Conservation (phyloP, 2,888 invertebrate genomes). For the Polyommatus iphigenia region DNA sequence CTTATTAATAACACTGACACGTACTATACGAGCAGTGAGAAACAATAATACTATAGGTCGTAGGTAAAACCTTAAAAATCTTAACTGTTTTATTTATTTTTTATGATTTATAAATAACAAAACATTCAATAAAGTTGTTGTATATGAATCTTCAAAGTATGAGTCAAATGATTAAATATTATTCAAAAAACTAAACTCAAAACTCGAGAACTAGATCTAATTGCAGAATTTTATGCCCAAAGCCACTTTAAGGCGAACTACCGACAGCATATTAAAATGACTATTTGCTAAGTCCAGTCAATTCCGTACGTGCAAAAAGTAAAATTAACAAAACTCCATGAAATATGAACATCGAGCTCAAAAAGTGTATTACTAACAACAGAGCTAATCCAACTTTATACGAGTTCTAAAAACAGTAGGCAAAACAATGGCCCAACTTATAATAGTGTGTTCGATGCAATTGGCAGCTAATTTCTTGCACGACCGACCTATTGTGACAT, state of each 20-base stretch:
- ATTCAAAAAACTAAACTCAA: background rate
- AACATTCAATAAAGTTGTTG: no score
- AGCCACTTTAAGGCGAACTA: background rate
- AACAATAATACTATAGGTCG: no score
- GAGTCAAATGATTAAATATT: background rate
- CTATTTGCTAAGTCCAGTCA: conserved; percentile 15
- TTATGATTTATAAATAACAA: no score
- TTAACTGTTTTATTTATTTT: no score
- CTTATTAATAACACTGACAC: no score
- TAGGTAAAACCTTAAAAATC: no score
- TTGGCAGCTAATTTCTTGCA: conserved; percentile 77
- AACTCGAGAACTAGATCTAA: background rate
- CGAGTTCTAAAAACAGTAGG: conserved; percentile 66
- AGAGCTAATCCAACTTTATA: conserved; percentile 57
- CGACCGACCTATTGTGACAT: conserved; percentile 62
- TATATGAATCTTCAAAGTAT: background rate
- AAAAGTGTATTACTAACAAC: conserved; percentile 45
- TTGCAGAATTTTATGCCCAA: background rate
- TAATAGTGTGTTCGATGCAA: conserved; percentile 76
- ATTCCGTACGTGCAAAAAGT: conserved; percentile 2
- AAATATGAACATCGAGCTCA: conserved; percentile 34
- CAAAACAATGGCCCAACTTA: conserved; percentile 74
- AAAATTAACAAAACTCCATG: conserved; percentile 28
- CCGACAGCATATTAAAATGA: conserved; percentile 5
- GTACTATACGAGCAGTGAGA: no score